A percentile compares a stretch with the other conserved stretches of the same genome.
phyloP scores from a whole-genome alignment of 2,113 vertebrate genomes.

The Trochalopteron elliotii region DNA sequence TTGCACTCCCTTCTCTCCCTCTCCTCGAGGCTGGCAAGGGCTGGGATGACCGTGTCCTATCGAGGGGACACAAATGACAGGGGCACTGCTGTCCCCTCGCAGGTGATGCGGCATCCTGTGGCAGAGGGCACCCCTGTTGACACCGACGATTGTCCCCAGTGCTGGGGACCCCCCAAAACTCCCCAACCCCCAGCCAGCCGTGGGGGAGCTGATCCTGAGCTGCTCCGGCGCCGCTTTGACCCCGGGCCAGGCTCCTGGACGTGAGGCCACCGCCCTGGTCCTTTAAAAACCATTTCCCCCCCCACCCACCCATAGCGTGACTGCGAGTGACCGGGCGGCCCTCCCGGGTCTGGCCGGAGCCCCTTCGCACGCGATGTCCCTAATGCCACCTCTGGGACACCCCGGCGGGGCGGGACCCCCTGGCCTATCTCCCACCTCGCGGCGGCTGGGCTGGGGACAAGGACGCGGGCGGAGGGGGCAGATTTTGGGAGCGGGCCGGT shows the following conservation, averaged over 20 bases:
- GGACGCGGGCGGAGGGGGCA: not conserved
- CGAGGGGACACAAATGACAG: rapidly evolving
- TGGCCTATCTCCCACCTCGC: not conserved
- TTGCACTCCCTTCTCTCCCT: rapidly evolving
- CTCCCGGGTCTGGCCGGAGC: conserved; percentile 1
- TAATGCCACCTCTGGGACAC: not conserved
- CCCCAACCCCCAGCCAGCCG: not conserved
- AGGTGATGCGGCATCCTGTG: not conserved
- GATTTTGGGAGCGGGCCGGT: not conserved
- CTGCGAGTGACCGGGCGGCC: not conserved
- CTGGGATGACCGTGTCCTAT: rapidly evolving
- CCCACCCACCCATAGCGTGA: conserved; percentile 33
- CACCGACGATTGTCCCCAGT: rapidly evolving
- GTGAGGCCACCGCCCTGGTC: conserved; percentile 41
- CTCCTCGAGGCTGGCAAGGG: not conserved
- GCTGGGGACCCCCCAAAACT: not conserved
- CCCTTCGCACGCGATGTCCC: conserved; percentile 56
- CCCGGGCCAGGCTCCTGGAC: conserved; percentile 20
- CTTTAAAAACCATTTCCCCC: conserved; percentile 38
- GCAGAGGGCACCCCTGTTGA: not conserved
- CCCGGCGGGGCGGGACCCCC: not conserved
- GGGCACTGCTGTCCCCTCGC: not conserved
- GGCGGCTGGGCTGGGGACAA: not conserved
- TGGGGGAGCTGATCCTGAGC: not conserved
- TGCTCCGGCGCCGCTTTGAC: not conserved